These are phyloP conservation scores for Oedothorax gibbosus DNA, from an alignment of 1,140 invertebrate genomes.

Conservation along the genomic window DNA sequence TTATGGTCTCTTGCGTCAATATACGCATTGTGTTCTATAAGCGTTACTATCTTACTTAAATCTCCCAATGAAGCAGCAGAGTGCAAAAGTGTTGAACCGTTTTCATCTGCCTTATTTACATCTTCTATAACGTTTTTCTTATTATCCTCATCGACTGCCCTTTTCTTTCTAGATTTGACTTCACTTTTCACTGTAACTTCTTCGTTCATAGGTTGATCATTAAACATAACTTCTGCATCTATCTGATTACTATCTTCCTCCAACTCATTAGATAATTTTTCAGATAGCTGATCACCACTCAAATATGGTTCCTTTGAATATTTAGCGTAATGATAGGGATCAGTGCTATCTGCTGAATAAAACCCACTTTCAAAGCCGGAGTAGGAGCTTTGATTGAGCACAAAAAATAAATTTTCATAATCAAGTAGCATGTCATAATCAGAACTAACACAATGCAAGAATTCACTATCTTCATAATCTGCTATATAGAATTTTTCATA, in stretches of 20 bases:
- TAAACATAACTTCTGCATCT: background rate
- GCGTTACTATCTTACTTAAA: background rate
- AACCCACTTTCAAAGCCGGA: background rate
- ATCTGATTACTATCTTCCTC: background rate
- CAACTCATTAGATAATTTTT: conserved; percentile 1
- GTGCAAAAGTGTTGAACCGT: background rate
- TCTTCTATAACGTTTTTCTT: background rate
- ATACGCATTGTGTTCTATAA: background rate
- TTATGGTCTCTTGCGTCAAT: background rate
- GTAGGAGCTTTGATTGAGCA: conserved; percentile 1
- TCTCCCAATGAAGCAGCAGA: background rate
- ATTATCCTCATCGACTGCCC: background rate
- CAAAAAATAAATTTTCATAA: conserved; percentile 4
- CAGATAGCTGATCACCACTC: conserved; percentile 2
- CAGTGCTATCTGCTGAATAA: conserved; percentile 1
- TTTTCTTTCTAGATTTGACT: background rate
- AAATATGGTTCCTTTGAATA: conserved; percentile 1
- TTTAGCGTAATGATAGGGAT: background rate
- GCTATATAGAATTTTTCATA: too few relatives aligned
- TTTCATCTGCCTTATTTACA: background rate
- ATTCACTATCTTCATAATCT: too few relatives aligned
- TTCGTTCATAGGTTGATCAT: background rate
- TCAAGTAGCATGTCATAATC: too few relatives aligned
- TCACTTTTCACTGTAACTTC: background rate
- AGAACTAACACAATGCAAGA: too few relatives aligned